These are phyloP conservation scores for Trichacis sp. DNA, from an alignment of 2,888 invertebrate species.

Conservation along the genomic window DNA sequence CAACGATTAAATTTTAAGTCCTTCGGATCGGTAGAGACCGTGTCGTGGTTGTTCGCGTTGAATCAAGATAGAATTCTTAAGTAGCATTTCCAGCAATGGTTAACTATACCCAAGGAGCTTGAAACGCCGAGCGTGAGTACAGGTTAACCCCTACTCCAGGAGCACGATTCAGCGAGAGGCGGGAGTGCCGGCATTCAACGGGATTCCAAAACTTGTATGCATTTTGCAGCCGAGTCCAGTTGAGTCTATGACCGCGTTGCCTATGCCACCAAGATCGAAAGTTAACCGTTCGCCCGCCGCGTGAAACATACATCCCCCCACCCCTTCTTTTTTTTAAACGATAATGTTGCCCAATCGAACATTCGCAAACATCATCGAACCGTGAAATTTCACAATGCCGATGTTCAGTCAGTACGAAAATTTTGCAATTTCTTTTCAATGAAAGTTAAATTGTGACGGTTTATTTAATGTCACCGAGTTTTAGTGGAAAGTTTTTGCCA, in stretches of 20 bases:
- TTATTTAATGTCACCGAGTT: neutral
- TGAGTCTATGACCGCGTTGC: constrained; percentile 50
- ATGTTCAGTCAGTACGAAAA: too few species aligned
- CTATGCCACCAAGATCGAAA: constrained; percentile 43
- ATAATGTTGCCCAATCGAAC: neutral
- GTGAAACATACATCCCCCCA: neutral
- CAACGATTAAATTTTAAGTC: too few species aligned
- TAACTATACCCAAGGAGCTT: constrained; percentile 39
- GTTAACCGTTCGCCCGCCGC: constrained; percentile 17
- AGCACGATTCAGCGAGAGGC: constrained; percentile 34
- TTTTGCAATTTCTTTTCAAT: neutral
- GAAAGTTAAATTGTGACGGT: constrained; percentile 11
- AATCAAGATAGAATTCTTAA: constrained; percentile 32
- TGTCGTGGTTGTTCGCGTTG: neutral
- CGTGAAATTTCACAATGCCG: too few species aligned
- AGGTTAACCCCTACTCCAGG: constrained; percentile 39
- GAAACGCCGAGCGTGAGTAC: constrained; percentile 6
- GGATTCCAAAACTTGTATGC: constrained; percentile 40
- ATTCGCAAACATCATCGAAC: neutral
- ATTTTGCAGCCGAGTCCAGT: constrained; percentile 50
- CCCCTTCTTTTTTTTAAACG: neutral
- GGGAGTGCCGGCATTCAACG: constrained; percentile 44
- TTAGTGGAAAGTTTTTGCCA: constrained; percentile 6
- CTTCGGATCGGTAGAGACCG: too few species aligned
- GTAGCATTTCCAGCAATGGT: constrained; percentile 40